Evolutionary conservation across 1,140 invertebrate genomes (phyloP).

Genomic region (Eufriesea mexicana): DNA sequence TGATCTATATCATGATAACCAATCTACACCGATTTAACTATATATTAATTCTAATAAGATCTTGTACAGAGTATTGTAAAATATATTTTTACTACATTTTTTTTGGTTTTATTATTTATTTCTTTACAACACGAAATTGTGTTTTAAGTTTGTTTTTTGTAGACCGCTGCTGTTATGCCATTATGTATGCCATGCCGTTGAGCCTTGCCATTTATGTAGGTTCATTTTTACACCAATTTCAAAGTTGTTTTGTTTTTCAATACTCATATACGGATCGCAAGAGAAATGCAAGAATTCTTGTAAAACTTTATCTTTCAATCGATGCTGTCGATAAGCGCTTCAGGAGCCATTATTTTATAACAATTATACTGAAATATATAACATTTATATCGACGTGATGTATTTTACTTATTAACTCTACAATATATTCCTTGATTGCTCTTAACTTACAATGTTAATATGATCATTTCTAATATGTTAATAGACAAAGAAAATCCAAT

Average conservation of each 20-base stretch:
- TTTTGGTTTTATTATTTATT: slow-evolving; percentile 78
- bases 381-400: slow-evolving; percentile 72
- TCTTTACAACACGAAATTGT: slow-evolving; percentile 62
- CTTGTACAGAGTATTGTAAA: slow-evolving; percentile 81
- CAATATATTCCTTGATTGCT: slow-evolving; percentile 3
- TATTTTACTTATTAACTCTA: slow-evolving; percentile 39
- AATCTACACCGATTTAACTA: slow-evolving; percentile 32
- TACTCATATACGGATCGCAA: slow-evolving; percentile 72
- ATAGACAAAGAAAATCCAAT: not conserved
- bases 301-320: slow-evolving; percentile 64
- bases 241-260: slow-evolving; percentile 72
- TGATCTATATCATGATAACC: slow-evolving; percentile 14
- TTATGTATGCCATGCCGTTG: slow-evolving; percentile 70
- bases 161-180: slow-evolving; percentile 62
- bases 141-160: slow-evolving; percentile 53
- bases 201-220: slow-evolving; percentile 77
- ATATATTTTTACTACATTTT: slow-evolving; percentile 78
- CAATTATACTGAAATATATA: slow-evolving; percentile 76
- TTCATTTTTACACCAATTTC: slow-evolving; percentile 66
- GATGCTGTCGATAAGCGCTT: slow-evolving; percentile 68
- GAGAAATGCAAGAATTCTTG: slow-evolving; percentile 56
- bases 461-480: not conserved
- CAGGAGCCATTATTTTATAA: slow-evolving; percentile 74
- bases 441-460: not conserved
- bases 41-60: slow-evolving; percentile 61